Percentiles rank a stretch among this genome's conserved stretches.
Evolutionary conservation across 2,888 invertebrate genomes (phyloP).

Genomic region (Chrysolina americana): DNA sequence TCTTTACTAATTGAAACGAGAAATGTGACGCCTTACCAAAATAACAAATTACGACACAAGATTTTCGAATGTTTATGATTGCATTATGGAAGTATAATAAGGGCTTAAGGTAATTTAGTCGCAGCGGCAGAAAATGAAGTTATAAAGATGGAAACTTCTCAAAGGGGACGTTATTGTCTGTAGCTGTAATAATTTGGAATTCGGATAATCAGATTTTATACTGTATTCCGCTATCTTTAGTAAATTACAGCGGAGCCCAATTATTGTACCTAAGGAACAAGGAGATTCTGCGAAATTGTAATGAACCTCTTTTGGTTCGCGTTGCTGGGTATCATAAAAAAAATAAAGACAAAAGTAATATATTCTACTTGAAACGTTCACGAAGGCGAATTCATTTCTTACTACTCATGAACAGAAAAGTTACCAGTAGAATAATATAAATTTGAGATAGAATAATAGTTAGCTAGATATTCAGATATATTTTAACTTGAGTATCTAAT

Average conservation of each 20-base stretch:
- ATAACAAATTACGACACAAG: conserved; percentile 15
- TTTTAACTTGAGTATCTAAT: too few relatives aligned
- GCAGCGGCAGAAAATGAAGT: conserved; percentile 65
- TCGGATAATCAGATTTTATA: conserved; percentile 63
- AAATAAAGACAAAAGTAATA: background rate
- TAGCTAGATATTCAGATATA: too few relatives aligned
- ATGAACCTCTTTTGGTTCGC: conserved; percentile 37
- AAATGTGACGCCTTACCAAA: conserved; percentile 5
- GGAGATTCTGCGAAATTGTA: conserved; percentile 41
- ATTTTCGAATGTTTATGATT: conserved; percentile 52
- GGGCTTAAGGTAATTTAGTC: conserved; percentile 66
- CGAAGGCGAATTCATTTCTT: background rate
- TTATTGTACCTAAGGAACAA: conserved; percentile 48
- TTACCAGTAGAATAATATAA: too few relatives aligned
- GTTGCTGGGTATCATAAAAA: conserved; percentile 2
- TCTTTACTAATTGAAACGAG: background rate
- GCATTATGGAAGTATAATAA: conserved; percentile 64
- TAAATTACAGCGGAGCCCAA: conserved; percentile 52
- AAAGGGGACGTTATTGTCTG: conserved; percentile 61
- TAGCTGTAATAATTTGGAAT: conserved; percentile 66
- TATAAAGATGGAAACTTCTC: conserved; percentile 63
- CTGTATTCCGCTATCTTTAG: conserved; percentile 54
- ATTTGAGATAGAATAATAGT: too few relatives aligned
- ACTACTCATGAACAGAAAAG: background rate
- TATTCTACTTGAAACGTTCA: background rate